Evolutionary conservation across 2,797 vertebrate genomes (phyloP).

Genomic region (Sebastolobus altivelis): DNA sequence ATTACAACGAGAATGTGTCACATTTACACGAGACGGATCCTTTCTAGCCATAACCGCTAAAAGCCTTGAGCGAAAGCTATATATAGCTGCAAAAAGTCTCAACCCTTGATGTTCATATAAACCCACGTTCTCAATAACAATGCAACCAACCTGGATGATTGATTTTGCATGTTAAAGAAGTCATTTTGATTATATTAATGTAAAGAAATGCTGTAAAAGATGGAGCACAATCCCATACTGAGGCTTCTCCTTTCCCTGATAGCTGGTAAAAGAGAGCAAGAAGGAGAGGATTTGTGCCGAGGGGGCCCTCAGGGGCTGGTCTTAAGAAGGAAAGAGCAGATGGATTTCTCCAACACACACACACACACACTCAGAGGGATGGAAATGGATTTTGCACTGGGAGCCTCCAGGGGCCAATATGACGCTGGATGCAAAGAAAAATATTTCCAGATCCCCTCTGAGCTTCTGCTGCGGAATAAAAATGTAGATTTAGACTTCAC

Average conservation of each 20-base stretch:
- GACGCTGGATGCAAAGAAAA: constrained; percentile 42
- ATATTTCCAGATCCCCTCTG: constrained; percentile 55
- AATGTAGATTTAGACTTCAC: constrained; percentile 28
- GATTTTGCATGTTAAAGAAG: neutral
- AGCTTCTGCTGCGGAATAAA: constrained; percentile 35
- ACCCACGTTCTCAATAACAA: neutral
- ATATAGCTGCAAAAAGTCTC: no score
- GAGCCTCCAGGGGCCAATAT: constrained; percentile 53
- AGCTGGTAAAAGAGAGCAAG: constrained; percentile 16
- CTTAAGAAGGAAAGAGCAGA: constrained; percentile 51
- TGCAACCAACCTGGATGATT: neutral
- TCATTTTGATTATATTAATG: neutral
- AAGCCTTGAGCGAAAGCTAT: no score
- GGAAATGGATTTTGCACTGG: constrained; percentile 43
- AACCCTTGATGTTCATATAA: neutral
- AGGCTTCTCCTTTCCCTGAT: neutral
- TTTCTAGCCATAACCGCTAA: no score
- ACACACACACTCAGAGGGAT: constrained; percentile 13
- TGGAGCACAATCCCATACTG: neutral
- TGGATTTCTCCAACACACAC: constrained; percentile 29
- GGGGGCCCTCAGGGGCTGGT: constrained; percentile 40
- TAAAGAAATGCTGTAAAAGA: neutral
- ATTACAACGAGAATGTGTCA: no score
- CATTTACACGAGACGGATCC: no score
- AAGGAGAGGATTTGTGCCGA: constrained; percentile 38